Evolutionary conservation across 1,140 invertebrate species (phyloP), one percentile per base, ranked within the genome.

Genomic region (Oryzaephilus surinamensis): DNA sequence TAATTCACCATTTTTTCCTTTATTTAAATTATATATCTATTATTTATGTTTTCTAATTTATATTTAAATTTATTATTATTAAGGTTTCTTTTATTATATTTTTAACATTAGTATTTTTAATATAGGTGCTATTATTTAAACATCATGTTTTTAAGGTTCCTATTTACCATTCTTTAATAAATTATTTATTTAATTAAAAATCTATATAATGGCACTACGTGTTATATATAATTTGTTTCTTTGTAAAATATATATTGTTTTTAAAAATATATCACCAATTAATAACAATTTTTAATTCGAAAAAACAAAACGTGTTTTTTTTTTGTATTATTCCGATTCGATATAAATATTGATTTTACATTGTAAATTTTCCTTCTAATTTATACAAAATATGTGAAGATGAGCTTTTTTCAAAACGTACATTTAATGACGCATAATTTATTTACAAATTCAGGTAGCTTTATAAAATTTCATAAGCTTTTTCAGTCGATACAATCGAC

Each of bases 171-270:
- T n/a, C n/a, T n/a, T n/a, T n/a, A n/a, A n/a, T n/a, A n/a, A n/a
- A n/a, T n/a, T n/a, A n/a, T n/a, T n/a, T n/a, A n/a, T n/a, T n/a
- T n/a, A n/a, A 42, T 36, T 42, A 13, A 42, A 34, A 36, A 38
- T 43, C 28, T n/a, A n/a, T 26, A 38, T 45, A 45, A 45, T 45
- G 43, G 43, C 43, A 45, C 43, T 45, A 45, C 43, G 43, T 44
- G 38, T 39, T 31, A n/a, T n/a, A n/a, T n/a, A n/a, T n/a, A n/a
- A n/a, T n/a, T n/a, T n/a, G n/a, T n/a, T 21, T 36, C 21, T 36
- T 27, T 16, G 20, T 26, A 36, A 36, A 36, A 36, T 36, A n/a
- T n/a, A n/a, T n/a, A n/a, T 34, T 21, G 11, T 35, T 20, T 34
- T 34, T 34, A 34, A 23, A 34, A 36, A 26, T 36, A 36, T n/a